Conservation (phyloP, 2,113 vertebrate species). For the Ardeotis arabs region DNA sequence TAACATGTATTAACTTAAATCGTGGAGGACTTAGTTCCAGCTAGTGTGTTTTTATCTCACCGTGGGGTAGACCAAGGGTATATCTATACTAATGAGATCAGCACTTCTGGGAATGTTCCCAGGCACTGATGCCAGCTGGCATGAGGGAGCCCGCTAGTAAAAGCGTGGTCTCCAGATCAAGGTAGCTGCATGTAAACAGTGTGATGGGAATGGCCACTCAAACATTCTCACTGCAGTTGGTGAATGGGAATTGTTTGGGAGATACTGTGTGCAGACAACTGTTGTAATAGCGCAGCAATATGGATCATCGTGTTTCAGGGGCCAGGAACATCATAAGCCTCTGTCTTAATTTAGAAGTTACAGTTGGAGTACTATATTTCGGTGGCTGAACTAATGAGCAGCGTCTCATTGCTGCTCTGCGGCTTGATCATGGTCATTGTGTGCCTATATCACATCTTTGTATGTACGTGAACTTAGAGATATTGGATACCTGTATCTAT, state of each 20-base stretch:
- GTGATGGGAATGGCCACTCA: not conserved
- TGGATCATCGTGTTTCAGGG: not conserved
- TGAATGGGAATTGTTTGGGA: not conserved
- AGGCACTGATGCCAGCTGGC: slow-evolving; percentile 40
- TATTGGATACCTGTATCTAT: not conserved
- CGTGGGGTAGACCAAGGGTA: not conserved
- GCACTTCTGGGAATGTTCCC: slow-evolving; percentile 26
- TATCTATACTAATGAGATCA: slow-evolving; percentile 39
- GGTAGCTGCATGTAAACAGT: not conserved
- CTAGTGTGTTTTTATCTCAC: not conserved
- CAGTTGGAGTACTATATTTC: not conserved
- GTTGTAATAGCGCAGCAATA: not conserved
- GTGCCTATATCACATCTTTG: rapidly evolving
- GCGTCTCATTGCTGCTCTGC: not conserved
- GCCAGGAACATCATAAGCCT: not conserved
- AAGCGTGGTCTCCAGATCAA: not conserved
- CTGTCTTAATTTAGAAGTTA: not conserved
- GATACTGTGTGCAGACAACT: not conserved
- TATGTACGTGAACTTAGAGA: not conserved
- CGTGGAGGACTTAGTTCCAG: not conserved
- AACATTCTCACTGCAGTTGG: not conserved
- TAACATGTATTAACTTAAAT: not conserved
- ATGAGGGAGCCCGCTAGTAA: not conserved
- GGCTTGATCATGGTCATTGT: not conserved
- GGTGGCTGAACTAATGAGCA: not conserved